phyloP scores from a whole-genome alignment of 1,140 invertebrate species.

The Harlomillsia oculata region DNA sequence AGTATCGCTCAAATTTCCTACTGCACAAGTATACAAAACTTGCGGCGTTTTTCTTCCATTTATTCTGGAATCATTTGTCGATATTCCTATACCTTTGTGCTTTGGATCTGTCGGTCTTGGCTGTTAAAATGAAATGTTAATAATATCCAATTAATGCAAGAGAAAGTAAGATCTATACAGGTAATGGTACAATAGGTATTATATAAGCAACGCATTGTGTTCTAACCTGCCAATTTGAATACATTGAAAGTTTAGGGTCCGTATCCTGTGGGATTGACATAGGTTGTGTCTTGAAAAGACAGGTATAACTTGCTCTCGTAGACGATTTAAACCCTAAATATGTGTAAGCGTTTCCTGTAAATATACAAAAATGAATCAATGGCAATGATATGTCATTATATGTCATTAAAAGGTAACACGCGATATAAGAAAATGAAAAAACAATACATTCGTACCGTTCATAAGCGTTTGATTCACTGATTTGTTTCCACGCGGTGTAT shows the following conservation, averaged over 20 bases:
- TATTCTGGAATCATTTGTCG: slow-evolving; percentile 31
- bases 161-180: not conserved
- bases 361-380: not conserved
- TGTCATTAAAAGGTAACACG: no score
- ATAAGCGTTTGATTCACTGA: slow-evolving; percentile 64
- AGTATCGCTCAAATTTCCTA: slow-evolving; percentile 25
- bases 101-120: slow-evolving; percentile 27
- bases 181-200: not conserved
- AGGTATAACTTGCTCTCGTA: slow-evolving; percentile 83
- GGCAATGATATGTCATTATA: no score
- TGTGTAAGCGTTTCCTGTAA: slow-evolving; percentile 86
- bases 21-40: slow-evolving; percentile 18
- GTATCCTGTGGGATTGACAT: slow-evolving; percentile 71
- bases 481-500: slow-evolving; percentile 77
- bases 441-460: slow-evolving; percentile 25
- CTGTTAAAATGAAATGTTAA: slow-evolving; percentile 15
- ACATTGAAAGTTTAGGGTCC: slow-evolving; percentile 88
- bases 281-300: slow-evolving; percentile 82
- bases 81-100: slow-evolving; percentile 20
- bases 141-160: not conserved
- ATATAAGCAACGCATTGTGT: not conserved
- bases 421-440: no score
- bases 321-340: slow-evolving; percentile 83
- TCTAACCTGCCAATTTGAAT: slow-evolving; percentile 81
- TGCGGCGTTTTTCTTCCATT: slow-evolving; percentile 27